Base-by-base conservation (phyloP, 2,888 invertebrate genomes). In the Agrochola circellaris region DNA sequence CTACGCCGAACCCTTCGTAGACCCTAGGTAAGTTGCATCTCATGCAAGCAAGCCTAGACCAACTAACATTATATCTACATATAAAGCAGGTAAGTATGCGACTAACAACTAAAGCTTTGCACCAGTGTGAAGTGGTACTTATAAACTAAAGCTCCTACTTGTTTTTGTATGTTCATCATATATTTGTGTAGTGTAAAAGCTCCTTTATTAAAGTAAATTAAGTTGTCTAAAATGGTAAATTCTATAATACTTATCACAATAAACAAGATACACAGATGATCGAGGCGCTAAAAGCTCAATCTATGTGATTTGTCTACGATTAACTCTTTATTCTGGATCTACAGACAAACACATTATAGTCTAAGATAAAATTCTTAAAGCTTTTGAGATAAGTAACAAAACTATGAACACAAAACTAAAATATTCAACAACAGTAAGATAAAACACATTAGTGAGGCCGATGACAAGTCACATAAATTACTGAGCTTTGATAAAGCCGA, bases 1-100 rank as follows among this genome's bases (percentile, higher is more conserved):
- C 94, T 97, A 97, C 90, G 97, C 97, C 61, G 97, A 97, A 91
- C 97, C 97, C 89, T 97, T 97, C 95, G 97, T 97, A 87, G 97
- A 97, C 91, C 97, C 96, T 92, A 96, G 97, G 97, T 97, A 94
- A 96, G 96, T 94, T 77, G 69, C 73, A 74, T 54, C 83, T 80
- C 64, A 70, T 42, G 66, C 79, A 70, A 78, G 74, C 81, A 68
- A 73, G 51, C n/a, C 79, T 17, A 48, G 17, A 74, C 54, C 80
- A 54, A 89, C 79, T 89, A 88, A 88, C 85, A 83, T 54, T 79
- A 34, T 75, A 30, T 75, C 62, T 42, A 58, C 75, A 38, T 9
- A 20, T 2, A 51, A n/a, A 45, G 20, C 61, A 81, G 87, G 89
- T 89, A 87, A 89, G 86, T 88, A 79, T 81, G 42, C 61, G 60